Base-by-base conservation (phyloP, 2,797 vertebrate species). In the Limosa lapponica region DNA sequence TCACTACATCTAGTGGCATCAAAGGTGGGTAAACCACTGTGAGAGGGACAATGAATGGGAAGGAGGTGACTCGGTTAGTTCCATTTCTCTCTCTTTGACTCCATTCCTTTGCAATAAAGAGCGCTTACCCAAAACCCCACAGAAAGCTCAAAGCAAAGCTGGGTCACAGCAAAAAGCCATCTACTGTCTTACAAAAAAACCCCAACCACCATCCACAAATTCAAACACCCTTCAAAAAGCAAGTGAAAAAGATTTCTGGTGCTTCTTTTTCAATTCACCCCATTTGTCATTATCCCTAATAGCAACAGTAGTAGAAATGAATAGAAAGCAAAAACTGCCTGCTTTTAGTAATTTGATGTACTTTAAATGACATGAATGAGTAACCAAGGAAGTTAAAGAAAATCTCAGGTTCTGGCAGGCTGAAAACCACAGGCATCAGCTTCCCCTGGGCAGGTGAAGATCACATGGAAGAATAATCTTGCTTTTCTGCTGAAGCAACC, bases 371-470 rank as follows among this genome's bases (percentile, higher is more conserved):
- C 48, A 91, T 24, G 46, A 92, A 88, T 46, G 72, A 81, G 49
- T 78, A 92, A 86, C 69, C 72, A 89, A 93, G 72, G 46, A 93
- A 94, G 92, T 59, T 67, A 58, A 87, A 87, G 77, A 64, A 95
- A 96, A 89, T 44, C 72, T 87, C 89, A 87, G 65, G 64, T 85
- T 96, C 49, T 80, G 71, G 36, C 44, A 85, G 51, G 44, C 74
- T 77, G 73, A 92, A 61, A 89, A 71, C 61, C 87, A 93, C 61
- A 93, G 34, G 18, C 28, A 89, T 46, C 41, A 79, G 34, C 75
- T 64, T 91, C 79, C 65, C 19, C 55, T 10, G 2, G 6, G 55
- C 64, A 94, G 88, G 90, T 91, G 58, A 1, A 69, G 66, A 61
- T n/a, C 58, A 80, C 23, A 10, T 11, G 22, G 72, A 95, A 83